Conservation (phyloP, 2,888 invertebrate genomes). For the Aleiodes leptofemur region DNA sequence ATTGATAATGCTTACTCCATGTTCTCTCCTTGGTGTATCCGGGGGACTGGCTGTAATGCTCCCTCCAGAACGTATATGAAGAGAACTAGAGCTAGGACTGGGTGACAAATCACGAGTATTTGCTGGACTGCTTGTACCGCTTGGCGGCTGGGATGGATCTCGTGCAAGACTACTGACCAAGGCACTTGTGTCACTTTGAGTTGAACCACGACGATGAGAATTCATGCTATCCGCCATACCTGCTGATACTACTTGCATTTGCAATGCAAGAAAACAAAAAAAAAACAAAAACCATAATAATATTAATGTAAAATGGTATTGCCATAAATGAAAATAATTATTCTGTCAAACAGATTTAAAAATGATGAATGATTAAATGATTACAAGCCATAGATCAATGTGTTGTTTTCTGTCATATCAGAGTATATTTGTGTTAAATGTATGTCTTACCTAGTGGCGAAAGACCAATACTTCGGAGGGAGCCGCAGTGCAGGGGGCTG, state of each 20-base stretch:
- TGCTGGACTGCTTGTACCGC: conserved; percentile 75
- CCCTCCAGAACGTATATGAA: conserved; percentile 77
- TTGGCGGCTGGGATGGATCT: conserved; percentile 80
- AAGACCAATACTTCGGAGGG: conserved; percentile 78
- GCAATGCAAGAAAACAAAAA: not conserved
- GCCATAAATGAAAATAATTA: conserved; percentile 5
- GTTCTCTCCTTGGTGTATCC: conserved; percentile 75
- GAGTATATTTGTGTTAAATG: conserved; percentile 54
- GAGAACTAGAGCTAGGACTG: conserved; percentile 77
- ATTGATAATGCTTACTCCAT: conserved; percentile 46
- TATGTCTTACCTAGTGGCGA: conserved; percentile 77
- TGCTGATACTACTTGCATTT: conserved; percentile 71
- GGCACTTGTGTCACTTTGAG: conserved; percentile 80
- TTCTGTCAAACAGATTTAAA: too few relatives aligned
- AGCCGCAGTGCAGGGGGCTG: conserved; percentile 77
- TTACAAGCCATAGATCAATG: not conserved
- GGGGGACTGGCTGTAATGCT: conserved; percentile 74
- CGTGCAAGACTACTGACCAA: conserved; percentile 80
- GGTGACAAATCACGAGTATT: conserved; percentile 77
- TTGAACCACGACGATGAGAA: conserved; percentile 77
- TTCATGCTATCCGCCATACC: conserved; percentile 74
- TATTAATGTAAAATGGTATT: not conserved
- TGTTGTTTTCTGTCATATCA: too few relatives aligned
- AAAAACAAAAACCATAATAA: not conserved
- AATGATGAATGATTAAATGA: not conserved